Conservation (phyloP, 1,140 invertebrate species). For the Rhopalosiphum maidis region DNA sequence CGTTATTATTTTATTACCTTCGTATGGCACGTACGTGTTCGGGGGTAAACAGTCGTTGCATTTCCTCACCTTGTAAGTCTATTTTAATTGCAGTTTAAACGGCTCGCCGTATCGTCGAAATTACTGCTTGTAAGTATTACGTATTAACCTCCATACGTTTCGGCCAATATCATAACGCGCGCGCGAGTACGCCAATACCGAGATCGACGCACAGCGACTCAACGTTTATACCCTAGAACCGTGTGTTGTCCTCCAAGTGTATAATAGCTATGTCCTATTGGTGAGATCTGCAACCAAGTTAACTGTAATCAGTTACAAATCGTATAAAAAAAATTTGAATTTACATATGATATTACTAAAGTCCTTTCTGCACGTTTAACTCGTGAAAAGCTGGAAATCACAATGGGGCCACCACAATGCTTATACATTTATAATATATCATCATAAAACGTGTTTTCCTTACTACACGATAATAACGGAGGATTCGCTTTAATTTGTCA, state of each 20-base stretch:
- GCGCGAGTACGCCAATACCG: too few species aligned
- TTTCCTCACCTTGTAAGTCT: background rate
- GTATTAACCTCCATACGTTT: background rate
- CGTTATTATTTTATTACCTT: too few species aligned
- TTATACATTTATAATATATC: background rate
- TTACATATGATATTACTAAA: background rate
- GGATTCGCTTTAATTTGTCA: background rate
- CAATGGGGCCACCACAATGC: background rate
- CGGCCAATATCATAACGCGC: too few species aligned
- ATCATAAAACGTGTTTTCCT: background rate
- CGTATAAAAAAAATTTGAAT: background rate
- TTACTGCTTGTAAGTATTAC: background rate
- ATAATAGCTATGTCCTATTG: too few species aligned
- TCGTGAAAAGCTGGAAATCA: background rate
- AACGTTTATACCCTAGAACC: background rate
- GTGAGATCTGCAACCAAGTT: too few species aligned
- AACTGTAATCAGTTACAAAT: background rate
- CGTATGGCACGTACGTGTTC: background rate
- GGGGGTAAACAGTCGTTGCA: background rate
- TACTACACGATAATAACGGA: background rate
- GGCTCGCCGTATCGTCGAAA: background rate
- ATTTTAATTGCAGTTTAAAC: background rate
- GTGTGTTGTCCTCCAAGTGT: background rate
- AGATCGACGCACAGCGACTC: background rate
- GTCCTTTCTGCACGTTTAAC: background rate